phyloP scores from a whole-genome alignment of 1,140 invertebrate genomes.

The Drosophila sproati region DNA sequence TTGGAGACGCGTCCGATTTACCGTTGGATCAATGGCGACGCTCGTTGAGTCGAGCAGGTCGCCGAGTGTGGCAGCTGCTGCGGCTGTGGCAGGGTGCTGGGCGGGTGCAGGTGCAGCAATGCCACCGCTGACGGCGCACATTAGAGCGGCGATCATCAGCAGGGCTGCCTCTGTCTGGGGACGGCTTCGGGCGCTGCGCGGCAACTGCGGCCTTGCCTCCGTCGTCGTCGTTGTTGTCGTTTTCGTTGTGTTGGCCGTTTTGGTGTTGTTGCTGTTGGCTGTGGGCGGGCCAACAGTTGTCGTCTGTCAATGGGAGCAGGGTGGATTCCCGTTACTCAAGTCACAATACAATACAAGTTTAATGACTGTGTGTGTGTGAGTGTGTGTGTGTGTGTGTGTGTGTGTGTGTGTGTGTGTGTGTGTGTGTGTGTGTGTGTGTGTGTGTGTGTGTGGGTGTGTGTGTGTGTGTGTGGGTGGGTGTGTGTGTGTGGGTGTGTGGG shows the following conservation, averaged over 20 bases:
- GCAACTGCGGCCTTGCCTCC: slow-evolving; percentile 23
- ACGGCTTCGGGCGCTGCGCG: slow-evolving; percentile 32
- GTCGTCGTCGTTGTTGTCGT: slow-evolving; percentile 40
- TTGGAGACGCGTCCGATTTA: slow-evolving; percentile 30
- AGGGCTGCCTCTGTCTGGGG: slow-evolving; percentile 22
- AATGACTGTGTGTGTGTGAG: background rate
- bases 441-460: background rate
- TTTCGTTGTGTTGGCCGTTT: slow-evolving; percentile 57
- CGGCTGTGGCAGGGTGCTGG: background rate
- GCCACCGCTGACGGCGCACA: slow-evolving; percentile 31
- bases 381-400: too few species aligned
- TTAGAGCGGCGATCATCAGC: slow-evolving; percentile 41
- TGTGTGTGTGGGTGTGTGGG: background rate
- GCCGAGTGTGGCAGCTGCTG: background rate
- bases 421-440: too few species aligned
- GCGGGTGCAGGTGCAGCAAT: slow-evolving; percentile 26
- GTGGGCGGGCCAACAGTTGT: slow-evolving; percentile 56
- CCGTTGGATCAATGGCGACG: too few species aligned
- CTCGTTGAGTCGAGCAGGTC: background rate
- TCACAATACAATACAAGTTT: background rate
- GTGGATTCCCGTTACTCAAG: slow-evolving; percentile 57
- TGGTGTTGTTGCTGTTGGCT: slow-evolving; percentile 44
- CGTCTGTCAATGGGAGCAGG: slow-evolving; percentile 42
- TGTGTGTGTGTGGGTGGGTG: too few species aligned
- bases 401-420: too few species aligned